A percentile compares a stretch with the other conserved stretches of the same genome.
These are phyloP conservation scores for Erebia epiphron DNA, from an alignment of 2,888 invertebrate genomes.

Conservation along the genomic window DNA sequence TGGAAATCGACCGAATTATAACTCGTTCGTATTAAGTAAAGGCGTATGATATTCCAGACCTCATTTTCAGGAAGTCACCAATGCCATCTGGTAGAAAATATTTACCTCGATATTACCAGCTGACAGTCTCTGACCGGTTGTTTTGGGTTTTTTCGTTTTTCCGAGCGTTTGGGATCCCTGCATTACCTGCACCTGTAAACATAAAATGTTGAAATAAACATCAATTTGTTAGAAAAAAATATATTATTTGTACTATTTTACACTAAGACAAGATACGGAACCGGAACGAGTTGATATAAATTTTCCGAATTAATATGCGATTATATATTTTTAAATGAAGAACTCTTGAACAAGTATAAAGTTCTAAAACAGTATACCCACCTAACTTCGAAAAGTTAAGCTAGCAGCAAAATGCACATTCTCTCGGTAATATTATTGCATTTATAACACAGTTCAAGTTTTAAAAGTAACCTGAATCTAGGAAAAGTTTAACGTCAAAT, in stretches of 20 bases:
- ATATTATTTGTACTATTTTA: neutral
- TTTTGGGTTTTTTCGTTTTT: slow-evolving; percentile 91
- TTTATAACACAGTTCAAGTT: slow-evolving; percentile 28
- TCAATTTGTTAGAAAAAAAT: neutral
- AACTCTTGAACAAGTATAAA: neutral
- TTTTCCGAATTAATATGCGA: no score
- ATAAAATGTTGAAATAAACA: neutral
- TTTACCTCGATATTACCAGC: slow-evolving; percentile 90
- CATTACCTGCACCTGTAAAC: slow-evolving; percentile 83
- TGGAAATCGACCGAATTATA: no score
- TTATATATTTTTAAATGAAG: neutral
- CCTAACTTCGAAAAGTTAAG: slow-evolving; percentile 7
- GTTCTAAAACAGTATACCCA: neutral
- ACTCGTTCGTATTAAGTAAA: no score
- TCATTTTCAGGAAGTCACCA: neutral
- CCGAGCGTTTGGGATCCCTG: slow-evolving; percentile 92
- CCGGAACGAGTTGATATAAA: neutral
- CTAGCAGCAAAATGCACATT: slow-evolving; percentile 8
- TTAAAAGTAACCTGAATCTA: slow-evolving; percentile 34
- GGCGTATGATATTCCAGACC: neutral
- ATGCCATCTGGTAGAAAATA: neutral
- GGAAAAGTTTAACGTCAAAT: slow-evolving; percentile 30
- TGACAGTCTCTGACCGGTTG: slow-evolving; percentile 89
- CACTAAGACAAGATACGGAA: neutral
- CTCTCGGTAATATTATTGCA: slow-evolving; percentile 17